Evolutionary conservation across 2,113 vertebrate species (phyloP), one percentile per base, ranked within the genome.

Genomic region (Oreocharis arfaki): DNA sequence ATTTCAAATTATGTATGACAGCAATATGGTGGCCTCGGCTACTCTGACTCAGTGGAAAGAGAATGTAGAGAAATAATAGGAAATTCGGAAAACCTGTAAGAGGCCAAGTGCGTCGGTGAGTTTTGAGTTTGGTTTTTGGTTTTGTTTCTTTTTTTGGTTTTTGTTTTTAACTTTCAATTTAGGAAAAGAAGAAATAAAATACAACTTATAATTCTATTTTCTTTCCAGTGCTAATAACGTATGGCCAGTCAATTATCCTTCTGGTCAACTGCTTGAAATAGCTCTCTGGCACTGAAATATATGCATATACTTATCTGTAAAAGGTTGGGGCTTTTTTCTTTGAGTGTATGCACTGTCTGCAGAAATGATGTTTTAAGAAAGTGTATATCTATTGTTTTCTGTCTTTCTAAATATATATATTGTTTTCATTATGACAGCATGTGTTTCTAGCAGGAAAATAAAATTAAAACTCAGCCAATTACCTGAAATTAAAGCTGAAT

Each of bases 1-100:
- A 96, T 97, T 92, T 89, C 85, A 93, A 90, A 87, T 95, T 35
- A 96, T 76, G 61, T 68, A 77, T 61, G 26, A 87, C 83, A 89
- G 80, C 63, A 87, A 39, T 44, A 71, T 7, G 0, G 9, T 33
- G 82, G 78, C 69, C 73, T 88, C 12, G 1, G 91, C 52, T 84
- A 86, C 59, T 35, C 11, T 53, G 80, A 89, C 24, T 77, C 79
- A n/a, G 50, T 59, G 59, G 63, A 87, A 95, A 91, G n/a, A 75
- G 19, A 84, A 85, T 37, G 39, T 60, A 73, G 78, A 95, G 57
- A 81, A 93, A 94, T 59, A 60, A 86, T 49, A 76, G 27, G 67
- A 89, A 90, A 86, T 73, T 79, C 57, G 57, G 73, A 53, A 89
- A 91, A 77, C n/a, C 7, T 30, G 1, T 77, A 92, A 71, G 64